Evolutionary conservation across 2,797 vertebrate species (phyloP).

Genomic region (Neostethus bicornis): DNA sequence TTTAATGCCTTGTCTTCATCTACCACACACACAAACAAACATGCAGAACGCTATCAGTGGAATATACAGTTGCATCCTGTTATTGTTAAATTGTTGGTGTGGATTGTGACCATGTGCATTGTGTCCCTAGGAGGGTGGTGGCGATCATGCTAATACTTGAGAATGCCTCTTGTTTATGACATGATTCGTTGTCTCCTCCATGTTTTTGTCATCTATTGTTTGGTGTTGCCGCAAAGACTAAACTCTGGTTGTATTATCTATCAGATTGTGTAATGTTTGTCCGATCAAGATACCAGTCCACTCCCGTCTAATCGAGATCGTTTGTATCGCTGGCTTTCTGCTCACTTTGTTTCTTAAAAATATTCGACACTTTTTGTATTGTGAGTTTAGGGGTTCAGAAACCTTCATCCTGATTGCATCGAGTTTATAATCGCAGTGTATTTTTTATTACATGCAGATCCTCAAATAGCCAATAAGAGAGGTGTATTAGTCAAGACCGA

Average conservation of each 20-base stretch:
- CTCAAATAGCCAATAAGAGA: too few relatives aligned
- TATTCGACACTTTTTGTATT: too few relatives aligned
- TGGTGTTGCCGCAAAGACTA: conserved; percentile 33
- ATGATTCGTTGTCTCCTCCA: conserved; percentile 23
- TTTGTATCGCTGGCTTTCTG: background rate
- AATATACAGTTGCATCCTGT: conserved; percentile 66
- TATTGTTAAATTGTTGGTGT: conserved; percentile 62
- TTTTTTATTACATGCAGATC: too few relatives aligned
- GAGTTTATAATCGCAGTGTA: too few relatives aligned
- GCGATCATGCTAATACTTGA: conserved; percentile 43
- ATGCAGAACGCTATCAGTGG: conserved; percentile 21
- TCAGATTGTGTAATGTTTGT: conserved; percentile 12
- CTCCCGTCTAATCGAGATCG: background rate
- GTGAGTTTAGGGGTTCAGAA: too few relatives aligned
- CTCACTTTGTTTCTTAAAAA: too few relatives aligned
- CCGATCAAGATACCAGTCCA: conserved; percentile 12
- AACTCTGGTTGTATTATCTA: conserved; percentile 33
- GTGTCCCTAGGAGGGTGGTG: conserved; percentile 52
- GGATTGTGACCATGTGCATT: conserved; percentile 42
- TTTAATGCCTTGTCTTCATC: conserved; percentile 23
- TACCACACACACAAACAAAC: conserved; percentile 20
- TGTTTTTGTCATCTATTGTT: conserved; percentile 54
- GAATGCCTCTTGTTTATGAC: conserved; percentile 47
- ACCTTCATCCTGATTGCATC: too few relatives aligned
- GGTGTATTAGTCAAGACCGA: too few relatives aligned